Evolutionary conservation across 2,113 vertebrate species (phyloP), one percentile per base, ranked within the genome.

Genomic region (Brachypteracias leptosomus): DNA sequence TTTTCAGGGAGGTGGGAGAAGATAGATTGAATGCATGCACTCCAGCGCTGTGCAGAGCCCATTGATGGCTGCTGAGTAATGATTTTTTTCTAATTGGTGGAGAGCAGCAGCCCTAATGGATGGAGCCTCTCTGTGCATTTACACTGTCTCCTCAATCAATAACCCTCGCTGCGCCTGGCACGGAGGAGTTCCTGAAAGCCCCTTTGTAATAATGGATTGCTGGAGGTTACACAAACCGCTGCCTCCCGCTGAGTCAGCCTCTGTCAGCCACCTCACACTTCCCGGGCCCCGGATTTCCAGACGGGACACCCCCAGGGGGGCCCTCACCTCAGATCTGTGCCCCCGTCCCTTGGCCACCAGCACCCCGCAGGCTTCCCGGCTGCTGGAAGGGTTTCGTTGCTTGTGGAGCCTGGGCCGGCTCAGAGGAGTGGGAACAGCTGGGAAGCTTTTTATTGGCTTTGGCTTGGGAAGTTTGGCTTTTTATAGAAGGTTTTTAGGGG

Each of bases 31-130:
- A 97, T 95, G 94, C 96, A 89, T 90, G 97, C 97, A 96, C 98
- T 98, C 97, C 96, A 92, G 95, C 89, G 59, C 97, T 97, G 97
- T 84, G 76, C 97, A 95, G 96, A 97, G 97, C 97, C 98, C 97
- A 97, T 97, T 97, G 98, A 98, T 97, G 97, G 98, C 98, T 98
- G 97, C 98, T 98, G 98, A 98, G 98, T 98, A 98, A 98, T 98
- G 98, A 98, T 98, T 98, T 98, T 98, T 97, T 98, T 98, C 98
- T 98, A 98, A 98, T 98, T 98, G 98, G 97, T 97, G 98, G 98
- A 98, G 97, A 98, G 98, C 97, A 96, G 97, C 97, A 84, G 97
- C 96, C 97, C 97, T 98, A 98, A 98, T 98, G 98, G 98, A 98
- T 98, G 97, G 97, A 98, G 97, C 97, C 92, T 98, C 97, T 97